Evolutionary conservation across 2,797 vertebrate genomes (phyloP).

Genomic region (Gambusia yucatana): DNA sequence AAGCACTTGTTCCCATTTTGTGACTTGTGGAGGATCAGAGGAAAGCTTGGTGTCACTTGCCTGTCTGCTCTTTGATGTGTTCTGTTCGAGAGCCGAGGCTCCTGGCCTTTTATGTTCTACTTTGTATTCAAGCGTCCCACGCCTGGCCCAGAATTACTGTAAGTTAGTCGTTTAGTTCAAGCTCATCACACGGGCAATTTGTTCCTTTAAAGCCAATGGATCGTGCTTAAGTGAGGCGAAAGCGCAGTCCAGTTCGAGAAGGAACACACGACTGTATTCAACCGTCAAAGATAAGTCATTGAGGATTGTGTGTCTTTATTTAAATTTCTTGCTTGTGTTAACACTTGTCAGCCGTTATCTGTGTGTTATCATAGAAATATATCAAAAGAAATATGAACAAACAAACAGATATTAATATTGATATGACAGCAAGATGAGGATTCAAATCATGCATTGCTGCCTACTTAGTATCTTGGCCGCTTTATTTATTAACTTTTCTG

Average conservation of each 20-base stretch:
- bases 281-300: neutral
- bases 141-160: constrained; percentile 53
- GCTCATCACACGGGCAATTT: constrained; percentile 57
- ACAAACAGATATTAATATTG: too few relatives aligned
- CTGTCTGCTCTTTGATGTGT: constrained; percentile 68
- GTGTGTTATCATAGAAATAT: neutral
- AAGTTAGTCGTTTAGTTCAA: constrained; percentile 60
- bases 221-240: constrained; percentile 8
- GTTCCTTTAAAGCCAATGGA: constrained; percentile 28
- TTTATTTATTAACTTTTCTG: too few relatives aligned
- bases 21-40: constrained; percentile 64
- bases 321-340: neutral
- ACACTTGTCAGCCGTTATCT: neutral
- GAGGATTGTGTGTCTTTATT: neutral
- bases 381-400: neutral
- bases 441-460: neutral
- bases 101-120: constrained; percentile 61
- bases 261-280: neutral
- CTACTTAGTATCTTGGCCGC: too few relatives aligned
- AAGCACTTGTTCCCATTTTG: constrained; percentile 47
- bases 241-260: constrained; percentile 27
- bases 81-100: constrained; percentile 46
- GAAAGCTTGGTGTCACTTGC: constrained; percentile 52
- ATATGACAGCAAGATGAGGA: neutral
- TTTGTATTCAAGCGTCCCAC: constrained; percentile 52